Evolutionary conservation across 2,113 vertebrate species (phyloP).

Genomic region (Bagarius yarrelli): DNA sequence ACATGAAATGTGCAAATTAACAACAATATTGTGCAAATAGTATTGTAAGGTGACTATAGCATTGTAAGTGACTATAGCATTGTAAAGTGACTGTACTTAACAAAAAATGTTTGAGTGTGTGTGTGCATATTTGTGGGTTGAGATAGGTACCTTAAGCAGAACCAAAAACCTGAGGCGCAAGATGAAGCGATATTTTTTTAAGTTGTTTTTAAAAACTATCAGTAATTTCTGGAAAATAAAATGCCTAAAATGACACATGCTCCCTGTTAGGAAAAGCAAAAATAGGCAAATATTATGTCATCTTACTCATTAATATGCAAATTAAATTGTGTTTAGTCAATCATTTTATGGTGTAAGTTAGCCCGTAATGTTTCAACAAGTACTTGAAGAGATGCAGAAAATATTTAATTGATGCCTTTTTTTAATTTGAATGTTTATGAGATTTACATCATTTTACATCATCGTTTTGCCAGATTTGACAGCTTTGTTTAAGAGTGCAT

Average conservation of each 20-base stretch:
- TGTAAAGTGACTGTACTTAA: too few species aligned
- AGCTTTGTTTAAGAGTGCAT: slow-evolving; percentile 52
- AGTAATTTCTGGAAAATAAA: slow-evolving; percentile 52
- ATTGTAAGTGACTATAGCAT: too few species aligned
- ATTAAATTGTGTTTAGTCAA: slow-evolving; percentile 66
- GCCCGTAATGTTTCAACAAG: slow-evolving; percentile 60
- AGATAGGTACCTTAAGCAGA: slow-evolving; percentile 24
- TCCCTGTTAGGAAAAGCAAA: slow-evolving; percentile 56
- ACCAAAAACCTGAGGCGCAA: slow-evolving; percentile 25
- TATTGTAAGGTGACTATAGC: too few species aligned
- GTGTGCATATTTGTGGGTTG: too few species aligned
- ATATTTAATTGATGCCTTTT: slow-evolving; percentile 62
- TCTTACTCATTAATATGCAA: slow-evolving; percentile 67
- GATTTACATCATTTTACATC: slow-evolving; percentile 61
- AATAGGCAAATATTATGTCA: slow-evolving; percentile 62
- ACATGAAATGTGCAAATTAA: too few species aligned
- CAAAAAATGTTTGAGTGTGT: too few species aligned
- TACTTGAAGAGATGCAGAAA: slow-evolving; percentile 65
- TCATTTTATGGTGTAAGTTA: slow-evolving; percentile 56
- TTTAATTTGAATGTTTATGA: slow-evolving; percentile 67
- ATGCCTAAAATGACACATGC: slow-evolving; percentile 49
- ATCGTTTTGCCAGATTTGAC: slow-evolving; percentile 54
- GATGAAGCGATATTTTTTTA: slow-evolving; percentile 50
- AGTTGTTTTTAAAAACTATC: slow-evolving; percentile 50
- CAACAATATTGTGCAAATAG: too few species aligned